A percentile compares a stretch with the other conserved stretches of the same genome.
phyloP scores from a whole-genome alignment of 2,113 vertebrate genomes.

The Butastur rufipennis region DNA sequence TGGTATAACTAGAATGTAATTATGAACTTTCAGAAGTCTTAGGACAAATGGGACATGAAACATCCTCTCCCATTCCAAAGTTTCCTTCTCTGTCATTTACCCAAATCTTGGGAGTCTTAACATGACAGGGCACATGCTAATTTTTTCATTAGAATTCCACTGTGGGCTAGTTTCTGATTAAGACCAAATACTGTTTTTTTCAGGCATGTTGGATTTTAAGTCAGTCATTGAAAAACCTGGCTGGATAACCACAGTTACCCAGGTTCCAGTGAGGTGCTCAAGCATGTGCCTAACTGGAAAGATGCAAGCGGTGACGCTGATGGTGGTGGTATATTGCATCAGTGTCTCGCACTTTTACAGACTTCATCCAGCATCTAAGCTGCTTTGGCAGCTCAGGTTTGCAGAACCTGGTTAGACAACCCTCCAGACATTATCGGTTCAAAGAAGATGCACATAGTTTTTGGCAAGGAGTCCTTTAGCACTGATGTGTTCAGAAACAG shows the following conservation, averaged over 20 bases:
- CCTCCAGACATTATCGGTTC: background rate
- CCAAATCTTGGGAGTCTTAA: background rate
- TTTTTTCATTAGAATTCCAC: background rate
- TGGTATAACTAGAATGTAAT: background rate
- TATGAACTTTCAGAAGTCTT: background rate
- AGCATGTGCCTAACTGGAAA: background rate
- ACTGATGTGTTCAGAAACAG: background rate
- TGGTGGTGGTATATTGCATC: background rate
- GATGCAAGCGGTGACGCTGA: background rate
- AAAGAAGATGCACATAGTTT: background rate
- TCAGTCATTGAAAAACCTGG: background rate
- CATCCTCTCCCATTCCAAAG: background rate
- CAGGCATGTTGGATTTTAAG: background rate
- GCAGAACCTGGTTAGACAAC: background rate
- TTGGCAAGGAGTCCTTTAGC: background rate
- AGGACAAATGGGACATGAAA: background rate
- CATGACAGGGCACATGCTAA: rapidly evolving
- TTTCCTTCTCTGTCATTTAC: background rate
- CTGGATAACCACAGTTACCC: background rate
- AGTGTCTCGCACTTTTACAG: background rate
- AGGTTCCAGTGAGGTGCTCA: background rate
- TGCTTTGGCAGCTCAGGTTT: background rate
- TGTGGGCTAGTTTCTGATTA: background rate
- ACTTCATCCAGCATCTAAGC: background rate
- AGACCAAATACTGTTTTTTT: background rate